These are phyloP conservation scores for Drosophila sturtevanti DNA, from an alignment of 1,140 invertebrate species.

Conservation along the genomic window DNA sequence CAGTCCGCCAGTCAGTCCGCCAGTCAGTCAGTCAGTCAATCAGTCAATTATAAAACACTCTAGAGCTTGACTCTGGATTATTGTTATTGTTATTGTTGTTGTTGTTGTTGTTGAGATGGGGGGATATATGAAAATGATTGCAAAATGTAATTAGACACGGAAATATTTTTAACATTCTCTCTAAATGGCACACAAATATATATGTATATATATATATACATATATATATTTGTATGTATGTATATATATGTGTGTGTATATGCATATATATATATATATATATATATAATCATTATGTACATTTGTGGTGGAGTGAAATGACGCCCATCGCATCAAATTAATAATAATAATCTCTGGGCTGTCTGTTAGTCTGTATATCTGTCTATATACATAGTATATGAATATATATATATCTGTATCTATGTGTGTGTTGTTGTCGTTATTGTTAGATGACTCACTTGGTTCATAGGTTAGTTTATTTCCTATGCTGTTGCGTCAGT, in stretches of 20 bases:
- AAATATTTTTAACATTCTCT: constrained; percentile 29
- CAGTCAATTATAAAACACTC: background rate
- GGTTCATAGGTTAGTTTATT: background rate
- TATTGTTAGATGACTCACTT: constrained; percentile 11
- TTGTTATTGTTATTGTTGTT: background rate
- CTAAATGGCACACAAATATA: background rate
- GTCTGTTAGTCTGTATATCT: too few species aligned
- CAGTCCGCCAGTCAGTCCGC: background rate
- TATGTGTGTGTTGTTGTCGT: background rate
- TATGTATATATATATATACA: background rate
- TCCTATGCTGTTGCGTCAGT: constrained; percentile 12
- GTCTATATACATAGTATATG: too few species aligned
- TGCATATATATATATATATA: constrained; percentile 11
- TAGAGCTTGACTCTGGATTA: background rate
- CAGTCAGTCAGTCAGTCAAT: background rate
- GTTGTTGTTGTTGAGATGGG: background rate
- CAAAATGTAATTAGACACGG: constrained; percentile 52
- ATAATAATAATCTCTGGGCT: constrained; percentile 5
- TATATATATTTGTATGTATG: background rate
- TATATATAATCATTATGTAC: background rate
- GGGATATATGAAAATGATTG: constrained; percentile 17
- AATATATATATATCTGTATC: too few species aligned
- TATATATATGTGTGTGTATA: too few species aligned
- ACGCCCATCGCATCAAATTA: constrained; percentile 1
- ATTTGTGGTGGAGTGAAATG: background rate